These are phyloP conservation scores for Dunckerocampus dactyliophorus DNA, from an alignment of 2,113 vertebrate species.

Conservation along the genomic window DNA sequence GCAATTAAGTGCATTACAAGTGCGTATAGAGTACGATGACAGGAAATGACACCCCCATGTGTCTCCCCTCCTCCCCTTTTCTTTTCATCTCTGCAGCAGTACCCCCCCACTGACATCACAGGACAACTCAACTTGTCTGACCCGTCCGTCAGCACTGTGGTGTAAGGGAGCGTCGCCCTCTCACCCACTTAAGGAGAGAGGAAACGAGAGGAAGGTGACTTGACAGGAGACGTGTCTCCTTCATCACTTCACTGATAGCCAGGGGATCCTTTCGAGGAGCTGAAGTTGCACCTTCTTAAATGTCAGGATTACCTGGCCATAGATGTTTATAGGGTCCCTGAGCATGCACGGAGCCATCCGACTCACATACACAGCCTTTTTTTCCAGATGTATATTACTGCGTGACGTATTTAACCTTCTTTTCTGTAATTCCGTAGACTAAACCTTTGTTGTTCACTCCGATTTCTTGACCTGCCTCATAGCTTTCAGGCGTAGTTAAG, in stretches of 20 bases:
- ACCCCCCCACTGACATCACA: constrained; percentile 95
- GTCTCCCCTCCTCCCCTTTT: constrained; percentile 29
- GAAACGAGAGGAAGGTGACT: constrained; percentile 34
- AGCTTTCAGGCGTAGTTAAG: constrained; percentile 35
- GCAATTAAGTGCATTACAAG: constrained; percentile 19
- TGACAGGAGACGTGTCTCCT: constrained; percentile 10
- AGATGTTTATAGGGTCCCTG: constrained; percentile 49
- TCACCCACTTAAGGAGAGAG: constrained; percentile 45
- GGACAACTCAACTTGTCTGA: constrained; percentile 99
- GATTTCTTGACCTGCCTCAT: constrained; percentile 30
- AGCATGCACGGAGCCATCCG: constrained; percentile 51
- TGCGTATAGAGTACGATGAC: background rate
- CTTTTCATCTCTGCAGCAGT: constrained; percentile 86
- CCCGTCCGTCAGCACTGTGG: constrained; percentile 99
- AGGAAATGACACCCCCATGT: constrained; percentile 30
- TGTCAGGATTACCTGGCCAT: constrained; percentile 33
- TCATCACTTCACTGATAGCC: constrained; percentile 25
- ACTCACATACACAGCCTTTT: constrained; percentile 35
- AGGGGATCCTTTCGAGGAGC: constrained; percentile 18
- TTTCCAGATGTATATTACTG: constrained; percentile 52
- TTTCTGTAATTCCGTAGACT: constrained; percentile 43
- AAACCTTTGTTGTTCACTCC: constrained; percentile 42
- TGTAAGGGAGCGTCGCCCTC: constrained; percentile 62
- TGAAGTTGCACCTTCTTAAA: constrained; percentile 53
- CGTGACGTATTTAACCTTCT: constrained; percentile 41